Percentiles rank a stretch among this genome's conserved stretches.
Conservation (phyloP, 2,113 vertebrate species). For the Vidua chalybeata region DNA sequence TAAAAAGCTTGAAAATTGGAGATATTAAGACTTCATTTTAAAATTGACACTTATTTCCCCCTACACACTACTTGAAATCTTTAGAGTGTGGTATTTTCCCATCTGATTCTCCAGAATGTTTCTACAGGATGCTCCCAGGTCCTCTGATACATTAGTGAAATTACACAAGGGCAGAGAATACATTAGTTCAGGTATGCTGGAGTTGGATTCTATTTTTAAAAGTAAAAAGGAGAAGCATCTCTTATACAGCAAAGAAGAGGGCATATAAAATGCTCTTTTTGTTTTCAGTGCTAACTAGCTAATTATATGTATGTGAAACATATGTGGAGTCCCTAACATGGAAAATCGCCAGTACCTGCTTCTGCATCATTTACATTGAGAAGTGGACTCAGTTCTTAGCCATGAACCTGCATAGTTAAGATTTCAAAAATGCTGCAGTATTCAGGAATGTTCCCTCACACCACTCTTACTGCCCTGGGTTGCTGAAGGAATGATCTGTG, state of each 20-base stretch:
- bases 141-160: rapidly evolving
- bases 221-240: background rate
- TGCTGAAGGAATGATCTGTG: background rate
- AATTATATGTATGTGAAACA: background rate
- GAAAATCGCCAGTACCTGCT: background rate
- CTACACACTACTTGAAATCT: background rate
- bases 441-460: background rate
- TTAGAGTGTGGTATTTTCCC: background rate
- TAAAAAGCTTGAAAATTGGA: background rate
- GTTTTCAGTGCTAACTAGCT: background rate
- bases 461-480: background rate
- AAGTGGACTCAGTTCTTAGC: background rate
- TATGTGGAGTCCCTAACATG: rapidly evolving
- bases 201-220: background rate
- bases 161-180: background rate
- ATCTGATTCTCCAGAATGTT: background rate
- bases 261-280: background rate
- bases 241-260: background rate
- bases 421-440: background rate
- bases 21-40: background rate
- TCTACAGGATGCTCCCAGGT: background rate
- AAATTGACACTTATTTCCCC: background rate
- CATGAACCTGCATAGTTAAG: background rate
- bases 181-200: background rate
- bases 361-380: background rate